Conservation (phyloP, 2,113 vertebrate species). For the Rafetus swinhoei region DNA sequence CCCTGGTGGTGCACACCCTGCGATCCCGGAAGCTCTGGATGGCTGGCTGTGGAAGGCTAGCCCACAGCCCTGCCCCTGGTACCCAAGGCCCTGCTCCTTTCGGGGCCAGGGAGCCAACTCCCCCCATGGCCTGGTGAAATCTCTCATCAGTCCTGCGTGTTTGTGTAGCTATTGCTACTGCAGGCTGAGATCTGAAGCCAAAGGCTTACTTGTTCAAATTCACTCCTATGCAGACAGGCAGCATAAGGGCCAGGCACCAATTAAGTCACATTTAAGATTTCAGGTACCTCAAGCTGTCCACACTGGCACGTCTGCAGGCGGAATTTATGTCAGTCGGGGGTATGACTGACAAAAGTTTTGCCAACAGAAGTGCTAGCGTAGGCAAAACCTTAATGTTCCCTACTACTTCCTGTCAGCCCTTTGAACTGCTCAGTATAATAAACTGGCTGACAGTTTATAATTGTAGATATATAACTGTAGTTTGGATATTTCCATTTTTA, state of each 20-base stretch:
- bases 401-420: background rate
- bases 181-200: conserved; percentile 12
- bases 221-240: background rate
- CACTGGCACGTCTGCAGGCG: no score
- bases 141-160: no score
- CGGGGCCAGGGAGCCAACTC: no score
- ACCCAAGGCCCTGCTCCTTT: no score
- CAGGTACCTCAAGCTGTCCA: background rate
- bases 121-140: no score
- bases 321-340: no score
- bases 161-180: background rate
- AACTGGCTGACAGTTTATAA: background rate
- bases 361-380: no score
- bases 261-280: conserved; percentile 12
- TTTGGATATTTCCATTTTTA: background rate
- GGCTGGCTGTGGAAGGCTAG: no score
- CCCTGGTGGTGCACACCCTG: no score
- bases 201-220: background rate
- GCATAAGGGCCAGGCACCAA: background rate
- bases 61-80: no score
- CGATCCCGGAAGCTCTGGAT: no score
- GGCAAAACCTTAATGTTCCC: background rate
- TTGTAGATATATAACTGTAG: background rate
- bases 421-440: background rate
- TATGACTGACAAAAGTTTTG: no score